Conservation (phyloP, 2,888 invertebrate genomes). For the Drosophila anomalipes region DNA sequence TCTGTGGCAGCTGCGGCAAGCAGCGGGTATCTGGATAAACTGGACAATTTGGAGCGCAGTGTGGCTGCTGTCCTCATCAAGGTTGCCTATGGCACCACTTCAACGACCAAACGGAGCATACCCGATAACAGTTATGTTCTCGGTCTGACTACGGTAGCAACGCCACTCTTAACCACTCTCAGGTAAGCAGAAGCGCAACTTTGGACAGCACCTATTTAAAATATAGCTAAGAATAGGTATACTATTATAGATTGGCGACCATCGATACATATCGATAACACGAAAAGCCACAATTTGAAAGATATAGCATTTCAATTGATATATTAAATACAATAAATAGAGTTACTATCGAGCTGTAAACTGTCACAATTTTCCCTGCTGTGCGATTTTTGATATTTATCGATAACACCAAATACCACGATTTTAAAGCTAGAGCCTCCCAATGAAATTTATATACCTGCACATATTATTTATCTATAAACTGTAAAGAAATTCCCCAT, state of each 20-base stretch:
- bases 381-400: not conserved
- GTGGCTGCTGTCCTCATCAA: constrained; percentile 89
- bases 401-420: not conserved
- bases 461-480: not conserved
- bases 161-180: constrained; percentile 87
- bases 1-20: constrained; percentile 57
- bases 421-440: not conserved
- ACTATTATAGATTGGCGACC: not conserved
- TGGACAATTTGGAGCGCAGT: constrained; percentile 88
- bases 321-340: not conserved
- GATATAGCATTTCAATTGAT: not conserved
- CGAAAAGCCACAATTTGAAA: not conserved
- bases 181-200: constrained; percentile 78
- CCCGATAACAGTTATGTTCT: constrained; percentile 88
- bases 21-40: constrained; percentile 86
- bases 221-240: not conserved
- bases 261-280: not conserved
- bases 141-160: constrained; percentile 88
- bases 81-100: constrained; percentile 89
- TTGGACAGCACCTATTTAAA: not conserved
- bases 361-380: not conserved
- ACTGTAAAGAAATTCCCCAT: not conserved
- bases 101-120: constrained; percentile 89
- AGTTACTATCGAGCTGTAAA: not conserved
- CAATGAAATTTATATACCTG: not conserved